phyloP scores from a whole-genome alignment of 2,797 vertebrate species.

The Tauraco hartlaubi region DNA sequence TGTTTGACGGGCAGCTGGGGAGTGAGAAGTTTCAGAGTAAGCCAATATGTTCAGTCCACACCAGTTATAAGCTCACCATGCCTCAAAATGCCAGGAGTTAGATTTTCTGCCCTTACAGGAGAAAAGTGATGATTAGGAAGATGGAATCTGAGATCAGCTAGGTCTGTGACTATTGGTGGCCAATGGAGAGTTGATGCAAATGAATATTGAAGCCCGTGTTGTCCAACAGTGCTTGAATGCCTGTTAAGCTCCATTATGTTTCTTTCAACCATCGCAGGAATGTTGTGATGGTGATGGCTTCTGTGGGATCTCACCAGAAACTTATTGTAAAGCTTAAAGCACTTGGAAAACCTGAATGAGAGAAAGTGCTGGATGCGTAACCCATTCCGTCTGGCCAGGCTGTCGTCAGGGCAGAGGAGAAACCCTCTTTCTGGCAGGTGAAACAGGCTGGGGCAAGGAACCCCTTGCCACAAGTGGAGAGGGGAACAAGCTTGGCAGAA shows the following conservation, averaged over 20 bases:
- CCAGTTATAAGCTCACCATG: fast-evolving
- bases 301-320: background rate
- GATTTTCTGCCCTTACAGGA: background rate
- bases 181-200: background rate
- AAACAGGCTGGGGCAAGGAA: background rate
- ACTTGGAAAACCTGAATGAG: background rate
- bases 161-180: background rate
- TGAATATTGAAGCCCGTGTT: background rate
- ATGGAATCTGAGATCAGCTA: background rate
- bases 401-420: background rate
- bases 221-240: fast-evolving
- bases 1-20: background rate
- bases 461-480: fast-evolving
- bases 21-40: background rate
- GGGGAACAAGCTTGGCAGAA: background rate
- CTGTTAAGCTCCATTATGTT: background rate
- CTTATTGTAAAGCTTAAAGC: background rate
- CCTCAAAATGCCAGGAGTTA: background rate
- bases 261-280: background rate
- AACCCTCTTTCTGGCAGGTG: background rate
- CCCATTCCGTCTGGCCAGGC: background rate
- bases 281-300: background rate
- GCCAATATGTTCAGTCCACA: fast-evolving
- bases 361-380: too few relatives aligned
- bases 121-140: background rate